A percentile compares a stretch with the other conserved stretches of the same genome.
Conservation (phyloP, 1,140 invertebrate species). For the Drosophila micromelanica region DNA sequence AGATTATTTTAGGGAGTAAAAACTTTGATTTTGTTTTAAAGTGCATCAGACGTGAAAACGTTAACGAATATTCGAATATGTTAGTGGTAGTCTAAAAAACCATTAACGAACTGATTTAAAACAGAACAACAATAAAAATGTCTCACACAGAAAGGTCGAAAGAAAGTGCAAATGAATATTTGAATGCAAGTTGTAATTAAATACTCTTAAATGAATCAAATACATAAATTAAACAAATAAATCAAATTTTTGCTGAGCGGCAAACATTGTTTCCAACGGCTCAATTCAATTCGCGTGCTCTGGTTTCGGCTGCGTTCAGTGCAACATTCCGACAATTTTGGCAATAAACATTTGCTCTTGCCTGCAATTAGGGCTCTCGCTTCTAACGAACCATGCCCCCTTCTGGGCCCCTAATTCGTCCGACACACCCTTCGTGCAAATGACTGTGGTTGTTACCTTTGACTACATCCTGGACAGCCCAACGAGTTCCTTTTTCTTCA, state of each 20-base stretch:
- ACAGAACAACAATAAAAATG: too few species aligned
- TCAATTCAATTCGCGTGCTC: constrained; percentile 33
- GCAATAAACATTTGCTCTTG: constrained; percentile 15
- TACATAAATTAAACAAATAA: background rate
- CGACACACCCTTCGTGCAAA: constrained; percentile 2
- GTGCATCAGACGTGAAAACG: too few species aligned
- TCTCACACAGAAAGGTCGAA: background rate
- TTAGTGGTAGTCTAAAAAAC: background rate
- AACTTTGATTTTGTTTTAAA: too few species aligned
- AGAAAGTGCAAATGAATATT: too few species aligned
- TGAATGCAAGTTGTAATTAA: too few species aligned
- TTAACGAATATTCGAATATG: too few species aligned
- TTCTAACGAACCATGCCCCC: background rate
- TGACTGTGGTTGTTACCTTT: background rate
- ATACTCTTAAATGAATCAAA: background rate
- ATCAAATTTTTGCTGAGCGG: too few species aligned
- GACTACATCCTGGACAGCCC: constrained; percentile 15
- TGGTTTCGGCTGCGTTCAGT: constrained; percentile 3
- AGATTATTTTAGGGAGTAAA: too few species aligned
- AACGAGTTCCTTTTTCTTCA: constrained; percentile 12
- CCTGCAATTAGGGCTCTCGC: constrained; percentile 26
- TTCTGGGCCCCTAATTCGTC: background rate
- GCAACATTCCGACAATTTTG: constrained; percentile 13
- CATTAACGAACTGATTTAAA: background rate
- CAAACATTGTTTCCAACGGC: background rate